phyloP scores from a whole-genome alignment of 30 jellyfish, hydroid and myxozoan species.

The Aurelia sp. region DNA sequence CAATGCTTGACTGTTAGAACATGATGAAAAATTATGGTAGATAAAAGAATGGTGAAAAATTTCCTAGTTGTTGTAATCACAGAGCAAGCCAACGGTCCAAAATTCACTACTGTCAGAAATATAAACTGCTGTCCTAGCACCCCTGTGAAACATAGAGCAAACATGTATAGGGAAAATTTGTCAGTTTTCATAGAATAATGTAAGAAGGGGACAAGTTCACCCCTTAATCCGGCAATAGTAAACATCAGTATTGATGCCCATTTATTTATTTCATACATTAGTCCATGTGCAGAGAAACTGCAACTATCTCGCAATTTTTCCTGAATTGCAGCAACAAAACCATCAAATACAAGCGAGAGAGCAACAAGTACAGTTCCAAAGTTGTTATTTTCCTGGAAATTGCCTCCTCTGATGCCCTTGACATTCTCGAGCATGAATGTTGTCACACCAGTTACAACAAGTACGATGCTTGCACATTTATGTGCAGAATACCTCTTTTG shows the following conservation, averaged over 20 bases:
- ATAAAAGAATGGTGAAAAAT: slow-evolving; percentile 72
- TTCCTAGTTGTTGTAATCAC: slow-evolving; percentile 90
- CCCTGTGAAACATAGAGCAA: slow-evolving; percentile 66
- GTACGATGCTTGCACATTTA: slow-evolving; percentile 62
- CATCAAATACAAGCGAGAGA: slow-evolving; percentile 71
- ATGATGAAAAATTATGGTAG: slow-evolving; percentile 70
- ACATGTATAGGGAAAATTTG: slow-evolving; percentile 6
- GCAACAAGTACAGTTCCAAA: slow-evolving; percentile 54
- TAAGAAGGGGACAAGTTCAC: slow-evolving; percentile 52
- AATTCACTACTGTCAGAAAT: slow-evolving; percentile 59
- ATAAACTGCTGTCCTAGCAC: slow-evolving; percentile 88
- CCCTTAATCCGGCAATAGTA: slow-evolving; percentile 18
- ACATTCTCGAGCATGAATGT: slow-evolving; percentile 69
- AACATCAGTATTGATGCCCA: slow-evolving; percentile 60
- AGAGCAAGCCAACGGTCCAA: slow-evolving; percentile 88
- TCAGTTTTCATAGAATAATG: slow-evolving; percentile 10
- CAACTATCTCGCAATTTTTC: slow-evolving; percentile 35
- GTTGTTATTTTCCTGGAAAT: background rate
- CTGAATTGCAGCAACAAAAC: slow-evolving; percentile 82
- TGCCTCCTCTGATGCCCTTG: background rate
- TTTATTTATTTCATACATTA: slow-evolving; percentile 74
- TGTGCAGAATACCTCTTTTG: slow-evolving; percentile 28
- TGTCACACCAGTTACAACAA: slow-evolving; percentile 73
- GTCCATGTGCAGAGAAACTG: slow-evolving; percentile 25
- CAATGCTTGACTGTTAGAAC: slow-evolving; percentile 44